Conservation (phyloP, 2,888 invertebrate genomes). For the Drosophila hamatofila region DNA sequence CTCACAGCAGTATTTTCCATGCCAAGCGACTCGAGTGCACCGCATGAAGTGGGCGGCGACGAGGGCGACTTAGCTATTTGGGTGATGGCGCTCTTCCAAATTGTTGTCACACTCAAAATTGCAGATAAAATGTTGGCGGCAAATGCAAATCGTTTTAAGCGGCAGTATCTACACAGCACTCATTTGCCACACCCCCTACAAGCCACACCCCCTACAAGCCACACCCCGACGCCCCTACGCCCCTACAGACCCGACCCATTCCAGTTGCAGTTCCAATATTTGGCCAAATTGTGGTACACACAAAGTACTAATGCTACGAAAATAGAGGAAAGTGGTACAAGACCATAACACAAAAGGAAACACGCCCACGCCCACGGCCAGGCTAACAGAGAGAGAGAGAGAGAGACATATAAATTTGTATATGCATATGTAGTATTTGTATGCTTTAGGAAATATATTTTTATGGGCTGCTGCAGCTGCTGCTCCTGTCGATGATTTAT, state of each 20-base stretch:
- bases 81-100: conserved; percentile 52
- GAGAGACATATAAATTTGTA: conserved; percentile 16
- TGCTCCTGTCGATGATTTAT: conserved; percentile 50
- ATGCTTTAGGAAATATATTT: conserved; percentile 12
- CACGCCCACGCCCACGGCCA: conserved; percentile 31
- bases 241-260: background rate
- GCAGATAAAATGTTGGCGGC: conserved; percentile 57
- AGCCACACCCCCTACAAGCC: too few relatives aligned
- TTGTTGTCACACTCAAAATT: conserved; percentile 56
- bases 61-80: conserved; percentile 25
- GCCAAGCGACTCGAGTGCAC: background rate
- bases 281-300: conserved; percentile 37
- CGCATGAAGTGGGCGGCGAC: background rate
- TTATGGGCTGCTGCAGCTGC: conserved; percentile 32
- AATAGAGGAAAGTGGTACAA: conserved; percentile 19
- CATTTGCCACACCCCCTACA: conserved; percentile 4
- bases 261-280: conserved; percentile 9
- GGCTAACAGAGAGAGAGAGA: background rate
- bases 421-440: conserved; percentile 20
- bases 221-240: background rate
- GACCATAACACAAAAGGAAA: conserved; percentile 47
- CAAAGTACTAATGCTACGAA: conserved; percentile 39
- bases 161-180: conserved; percentile 2
- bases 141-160: conserved; percentile 68
- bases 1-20: background rate